phyloP scores from a whole-genome alignment of 2,113 vertebrate species.

The Campylorhamphus procurvoides region DNA sequence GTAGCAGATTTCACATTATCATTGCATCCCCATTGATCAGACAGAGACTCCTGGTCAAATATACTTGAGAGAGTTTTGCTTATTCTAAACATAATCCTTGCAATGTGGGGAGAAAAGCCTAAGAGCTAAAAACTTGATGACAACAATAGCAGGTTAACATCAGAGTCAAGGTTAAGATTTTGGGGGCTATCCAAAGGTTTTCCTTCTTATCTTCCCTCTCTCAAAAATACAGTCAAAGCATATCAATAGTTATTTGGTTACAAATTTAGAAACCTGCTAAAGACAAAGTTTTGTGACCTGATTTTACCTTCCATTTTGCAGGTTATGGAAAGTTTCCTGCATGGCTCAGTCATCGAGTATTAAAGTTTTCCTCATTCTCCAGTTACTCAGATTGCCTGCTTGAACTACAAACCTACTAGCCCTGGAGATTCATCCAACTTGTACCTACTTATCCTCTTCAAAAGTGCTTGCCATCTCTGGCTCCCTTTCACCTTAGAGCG shows the following conservation, averaged over 20 bases:
- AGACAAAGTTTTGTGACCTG: background rate
- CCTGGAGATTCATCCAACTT: background rate
- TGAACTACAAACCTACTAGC: background rate
- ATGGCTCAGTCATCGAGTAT: background rate
- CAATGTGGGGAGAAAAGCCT: fast-evolving
- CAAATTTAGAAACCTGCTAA: background rate
- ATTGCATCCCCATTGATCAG: background rate
- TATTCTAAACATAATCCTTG: background rate
- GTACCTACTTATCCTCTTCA: background rate
- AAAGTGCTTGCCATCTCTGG: background rate
- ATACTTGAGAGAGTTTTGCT: background rate
- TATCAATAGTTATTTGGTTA: background rate
- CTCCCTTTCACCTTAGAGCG: background rate
- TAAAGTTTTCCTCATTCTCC: background rate
- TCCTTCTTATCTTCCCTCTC: background rate
- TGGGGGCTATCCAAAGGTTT: background rate
- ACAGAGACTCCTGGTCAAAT: background rate
- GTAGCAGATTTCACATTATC: background rate
- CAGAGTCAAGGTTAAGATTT: background rate
- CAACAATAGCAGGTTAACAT: background rate
- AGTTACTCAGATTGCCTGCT: background rate
- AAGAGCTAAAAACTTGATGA: background rate
- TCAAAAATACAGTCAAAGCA: background rate
- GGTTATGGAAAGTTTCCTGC: background rate
- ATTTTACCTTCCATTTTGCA: background rate